Base-by-base conservation (phyloP, 2,113 vertebrate genomes). In the Petroica traversi region DNA sequence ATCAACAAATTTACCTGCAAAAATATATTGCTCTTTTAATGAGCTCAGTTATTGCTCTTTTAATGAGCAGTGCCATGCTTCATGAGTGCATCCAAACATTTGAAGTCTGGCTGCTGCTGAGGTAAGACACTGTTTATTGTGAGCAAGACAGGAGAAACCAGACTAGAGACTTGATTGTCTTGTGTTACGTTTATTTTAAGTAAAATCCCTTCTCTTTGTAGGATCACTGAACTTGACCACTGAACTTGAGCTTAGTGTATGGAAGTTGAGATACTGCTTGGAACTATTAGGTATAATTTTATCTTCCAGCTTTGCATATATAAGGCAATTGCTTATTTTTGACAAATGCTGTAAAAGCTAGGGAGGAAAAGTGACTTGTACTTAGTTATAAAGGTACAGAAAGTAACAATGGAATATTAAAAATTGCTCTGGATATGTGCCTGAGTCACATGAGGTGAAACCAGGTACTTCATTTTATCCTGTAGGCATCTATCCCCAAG, bases 301-400 rank as follows among this genome's bases (percentile, higher is more conserved):
- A 12, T 64, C 29, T 80, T 73, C 16, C 28, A 59, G 19, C 17
- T 48, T 74, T 83, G 54, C 24, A 29, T 59, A 14, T 68, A 6
- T 11, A 38, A 45, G 29, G 12, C 15, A 77, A 17, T 46, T 80
- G 55, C 28, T 68, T 82, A 4, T 82, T 31, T 61, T 67, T 83
- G 55, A 24, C 20, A 25, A 75, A 28, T 78, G 40, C 57, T 86
- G 36, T 77, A 68, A 92, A 90, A 91, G 20, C 49, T 72, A 68
- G n/a, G 8, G 18, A 89, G 33, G 7, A 22, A 31, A 58, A 69
- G 73, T 5, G 1, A 14, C 9, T 19, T 52, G 25, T 33, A 49
- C 15, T 66, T 90, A 14, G 2, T 22, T 57, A 49, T 49, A 72
- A 59, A 92, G 22, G 14, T 76, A 63, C 4, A 58, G 26, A 52